Percentiles rank a stretch among this genome's conserved stretches.
These are phyloP conservation scores for Chondrilla cf. caribensis DNA, from an alignment of 37 sponge, comb jelly and placozoan species.

Conservation along the genomic window DNA sequence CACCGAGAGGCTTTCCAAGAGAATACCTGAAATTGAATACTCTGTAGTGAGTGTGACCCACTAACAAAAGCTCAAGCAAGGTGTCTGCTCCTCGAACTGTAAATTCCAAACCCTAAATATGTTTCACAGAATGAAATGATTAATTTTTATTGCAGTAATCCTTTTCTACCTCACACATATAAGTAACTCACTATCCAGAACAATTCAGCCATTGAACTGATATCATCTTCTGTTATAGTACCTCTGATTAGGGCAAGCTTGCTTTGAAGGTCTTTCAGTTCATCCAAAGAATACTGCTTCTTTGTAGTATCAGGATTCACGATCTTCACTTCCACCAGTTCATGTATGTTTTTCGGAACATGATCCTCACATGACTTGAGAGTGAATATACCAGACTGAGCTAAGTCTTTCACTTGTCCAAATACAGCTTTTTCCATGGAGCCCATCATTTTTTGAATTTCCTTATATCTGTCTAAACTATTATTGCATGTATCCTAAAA, in stretches of 20 bases:
- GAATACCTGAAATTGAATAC: background rate
- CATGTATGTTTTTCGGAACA: constrained; percentile 22
- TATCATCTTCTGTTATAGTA: constrained; percentile 42
- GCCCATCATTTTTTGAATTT: constrained; percentile 60
- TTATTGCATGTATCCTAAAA: constrained; percentile 36
- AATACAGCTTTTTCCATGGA: constrained; percentile 61
- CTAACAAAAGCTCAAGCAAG: background rate
- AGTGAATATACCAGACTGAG: constrained; percentile 46
- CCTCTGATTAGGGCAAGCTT: constrained; percentile 80
- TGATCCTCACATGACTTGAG: constrained; percentile 9
- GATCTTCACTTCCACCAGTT: constrained; percentile 32
- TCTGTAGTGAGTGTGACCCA: background rate
- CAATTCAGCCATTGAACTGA: background rate
- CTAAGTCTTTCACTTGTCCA: constrained; percentile 66
- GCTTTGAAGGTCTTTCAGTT: constrained; percentile 74
- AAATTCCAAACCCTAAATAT: background rate
- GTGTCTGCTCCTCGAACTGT: background rate
- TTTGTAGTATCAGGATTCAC: constrained; percentile 21
- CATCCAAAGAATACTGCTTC: constrained; percentile 51
- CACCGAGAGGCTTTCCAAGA: background rate
- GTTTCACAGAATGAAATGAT: too few relatives aligned
- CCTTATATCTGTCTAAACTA: constrained; percentile 65
- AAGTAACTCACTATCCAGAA: background rate
- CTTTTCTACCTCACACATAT: too few relatives aligned
- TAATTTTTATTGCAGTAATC: too few relatives aligned